Conservation (phyloP, 2,113 vertebrate genomes). For the Todiramphus saurophagus region DNA sequence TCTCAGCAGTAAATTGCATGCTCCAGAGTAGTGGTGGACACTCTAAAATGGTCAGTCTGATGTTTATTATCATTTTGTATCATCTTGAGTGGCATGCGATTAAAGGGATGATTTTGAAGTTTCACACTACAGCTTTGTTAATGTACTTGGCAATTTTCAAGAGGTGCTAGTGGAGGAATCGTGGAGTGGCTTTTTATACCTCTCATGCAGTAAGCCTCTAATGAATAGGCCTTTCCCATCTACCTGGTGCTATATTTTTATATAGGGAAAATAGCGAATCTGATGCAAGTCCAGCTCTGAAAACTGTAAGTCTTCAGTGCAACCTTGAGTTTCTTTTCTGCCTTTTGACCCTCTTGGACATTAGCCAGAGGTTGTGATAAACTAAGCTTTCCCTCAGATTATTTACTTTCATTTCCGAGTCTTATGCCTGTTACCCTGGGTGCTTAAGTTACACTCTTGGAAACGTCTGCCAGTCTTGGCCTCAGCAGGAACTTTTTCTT, state of each 20-base stretch:
- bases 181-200: neutral
- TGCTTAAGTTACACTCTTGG: neutral
- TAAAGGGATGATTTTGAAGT: constrained; percentile 25
- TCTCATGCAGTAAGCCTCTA: neutral
- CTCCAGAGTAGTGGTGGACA: neutral
- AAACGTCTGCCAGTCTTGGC: neutral
- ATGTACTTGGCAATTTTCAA: constrained; percentile 21
- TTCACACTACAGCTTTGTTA: neutral
- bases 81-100: constrained; percentile 22
- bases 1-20: neutral
- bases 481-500: neutral
- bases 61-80: neutral
- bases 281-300: neutral
- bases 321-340: neutral
- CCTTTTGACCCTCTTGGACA: neutral
- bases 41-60: neutral
- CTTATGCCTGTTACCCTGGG: neutral
- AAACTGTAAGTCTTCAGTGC: neutral
- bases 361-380: neutral
- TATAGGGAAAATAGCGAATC: neutral
- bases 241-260: neutral
- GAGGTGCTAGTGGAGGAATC: neutral
- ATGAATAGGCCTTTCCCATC: neutral
- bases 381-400: neutral
- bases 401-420: neutral